phyloP scores from a whole-genome alignment of 64 coral and sea anemone species.

The Montipora foliosa region DNA sequence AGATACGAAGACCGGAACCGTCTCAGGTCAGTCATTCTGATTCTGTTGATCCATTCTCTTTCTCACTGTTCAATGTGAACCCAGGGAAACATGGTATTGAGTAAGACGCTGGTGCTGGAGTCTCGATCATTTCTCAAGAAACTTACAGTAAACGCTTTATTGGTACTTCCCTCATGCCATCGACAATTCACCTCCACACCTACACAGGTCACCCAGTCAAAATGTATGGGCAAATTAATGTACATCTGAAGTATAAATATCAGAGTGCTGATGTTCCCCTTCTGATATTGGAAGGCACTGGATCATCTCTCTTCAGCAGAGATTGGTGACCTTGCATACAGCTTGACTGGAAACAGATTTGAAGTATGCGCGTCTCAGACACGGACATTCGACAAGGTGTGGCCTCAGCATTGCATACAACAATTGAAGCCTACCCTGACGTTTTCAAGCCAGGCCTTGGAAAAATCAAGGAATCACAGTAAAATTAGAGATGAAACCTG shows the following conservation, averaged over 20 bases:
- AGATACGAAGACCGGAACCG: not conserved
- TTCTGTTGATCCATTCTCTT: no score
- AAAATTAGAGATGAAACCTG: no score
- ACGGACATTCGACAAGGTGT: not conserved
- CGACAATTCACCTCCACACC: conserved; percentile 29
- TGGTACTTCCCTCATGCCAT: not conserved
- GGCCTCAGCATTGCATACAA: no score
- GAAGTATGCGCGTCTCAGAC: conserved; percentile 18
- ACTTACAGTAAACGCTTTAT: conserved; percentile 33
- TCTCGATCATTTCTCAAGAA: conserved; percentile 16
- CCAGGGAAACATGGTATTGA: no score
- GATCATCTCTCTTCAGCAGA: conserved; percentile 51
- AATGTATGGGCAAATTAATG: not conserved
- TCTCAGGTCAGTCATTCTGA: no score
- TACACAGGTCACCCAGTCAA: conserved; percentile 33
- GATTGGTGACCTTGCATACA: conserved; percentile 13
- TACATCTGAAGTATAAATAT: conserved; percentile 17
- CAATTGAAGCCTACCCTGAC: not conserved
- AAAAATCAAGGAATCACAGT: not conserved
- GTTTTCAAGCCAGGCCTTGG: not conserved
- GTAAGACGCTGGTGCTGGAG: conserved; percentile 24
- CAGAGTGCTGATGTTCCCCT: conserved; percentile 12
- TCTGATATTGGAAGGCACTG: conserved; percentile 9
- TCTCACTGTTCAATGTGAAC: no score
- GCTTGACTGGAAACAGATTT: conserved; percentile 36